These are phyloP conservation scores for Podocnemis expansa DNA, from an alignment of 2,113 vertebrate genomes.

Conservation along the genomic window DNA sequence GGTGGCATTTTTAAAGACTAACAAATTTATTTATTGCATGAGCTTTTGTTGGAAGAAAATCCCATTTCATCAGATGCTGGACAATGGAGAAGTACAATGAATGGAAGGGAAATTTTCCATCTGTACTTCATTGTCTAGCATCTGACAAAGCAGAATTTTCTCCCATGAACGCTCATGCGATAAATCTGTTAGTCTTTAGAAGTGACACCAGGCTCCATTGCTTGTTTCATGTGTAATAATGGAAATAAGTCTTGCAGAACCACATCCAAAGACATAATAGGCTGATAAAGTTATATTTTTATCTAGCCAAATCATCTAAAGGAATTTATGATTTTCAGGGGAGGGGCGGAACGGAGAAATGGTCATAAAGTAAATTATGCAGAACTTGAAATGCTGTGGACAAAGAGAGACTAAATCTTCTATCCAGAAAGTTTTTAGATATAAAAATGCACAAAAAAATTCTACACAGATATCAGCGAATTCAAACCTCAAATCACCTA, in stretches of 20 bases:
- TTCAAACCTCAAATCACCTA: background rate
- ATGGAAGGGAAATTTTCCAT: too few species aligned
- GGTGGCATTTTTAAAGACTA: too few species aligned
- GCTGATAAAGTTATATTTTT: background rate
- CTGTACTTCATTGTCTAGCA: too few species aligned
- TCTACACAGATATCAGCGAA: background rate
- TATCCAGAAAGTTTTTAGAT: background rate
- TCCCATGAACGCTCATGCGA: too few species aligned
- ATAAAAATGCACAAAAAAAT: background rate
- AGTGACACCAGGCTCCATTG: too few species aligned
- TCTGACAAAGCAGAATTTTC: too few species aligned
- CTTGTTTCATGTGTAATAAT: too few species aligned
- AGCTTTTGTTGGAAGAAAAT: too few species aligned
- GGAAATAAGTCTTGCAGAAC: background rate
- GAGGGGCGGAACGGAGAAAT: background rate
- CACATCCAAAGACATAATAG: background rate
- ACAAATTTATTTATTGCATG: too few species aligned
- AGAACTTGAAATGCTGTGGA: background rate
- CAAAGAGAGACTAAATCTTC: background rate
- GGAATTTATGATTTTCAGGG: background rate
- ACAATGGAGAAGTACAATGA: too few species aligned
- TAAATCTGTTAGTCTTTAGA: too few species aligned
- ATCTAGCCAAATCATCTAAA: background rate
- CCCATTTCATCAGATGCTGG: too few species aligned
- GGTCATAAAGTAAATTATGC: background rate